Evolutionary conservation across 2,888 invertebrate genomes (phyloP).

Genomic region (Torymus texanus): DNA sequence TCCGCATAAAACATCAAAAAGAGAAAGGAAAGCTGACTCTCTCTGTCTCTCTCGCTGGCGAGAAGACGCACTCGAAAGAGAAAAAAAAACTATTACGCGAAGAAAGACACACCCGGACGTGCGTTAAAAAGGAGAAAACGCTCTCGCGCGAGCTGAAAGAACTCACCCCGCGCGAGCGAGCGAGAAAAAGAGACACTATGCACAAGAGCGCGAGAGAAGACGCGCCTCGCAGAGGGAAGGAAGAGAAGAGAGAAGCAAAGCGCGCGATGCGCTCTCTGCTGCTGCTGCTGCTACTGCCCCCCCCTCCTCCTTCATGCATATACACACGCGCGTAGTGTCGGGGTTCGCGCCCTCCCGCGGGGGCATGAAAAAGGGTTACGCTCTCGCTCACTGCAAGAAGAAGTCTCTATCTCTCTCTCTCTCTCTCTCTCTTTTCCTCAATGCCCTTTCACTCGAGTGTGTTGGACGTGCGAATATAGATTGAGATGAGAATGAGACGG

Average conservation of each 20-base stretch:
- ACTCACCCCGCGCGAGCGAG: too few species aligned
- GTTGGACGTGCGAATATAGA: slow-evolving; percentile 75
- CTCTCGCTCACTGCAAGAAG: too few species aligned
- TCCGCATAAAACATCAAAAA: slow-evolving; percentile 50
- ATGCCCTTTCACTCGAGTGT: background rate
- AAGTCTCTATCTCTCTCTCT: slow-evolving; percentile 52
- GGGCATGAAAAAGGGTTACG: slow-evolving; percentile 44
- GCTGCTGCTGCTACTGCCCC: too few species aligned
- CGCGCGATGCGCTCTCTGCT: background rate
- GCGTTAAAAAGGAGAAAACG: slow-evolving; percentile 17
- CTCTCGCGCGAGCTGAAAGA: too few species aligned
- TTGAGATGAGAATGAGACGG: slow-evolving; percentile 75
- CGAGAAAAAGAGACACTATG: too few species aligned
- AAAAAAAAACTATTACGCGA: slow-evolving; percentile 29
- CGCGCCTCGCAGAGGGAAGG: background rate
- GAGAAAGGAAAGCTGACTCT: background rate
- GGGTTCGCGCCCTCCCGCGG: slow-evolving; percentile 39
- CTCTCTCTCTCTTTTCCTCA: background rate
- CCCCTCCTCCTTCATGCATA: slow-evolving; percentile 37
- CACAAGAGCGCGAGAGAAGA: slow-evolving; percentile 11
- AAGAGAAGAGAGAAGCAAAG: background rate
- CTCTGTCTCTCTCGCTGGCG: background rate
- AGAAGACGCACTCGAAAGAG: slow-evolving; percentile 47
- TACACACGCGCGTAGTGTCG: slow-evolving; percentile 51
- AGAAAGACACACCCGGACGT: slow-evolving; percentile 23